These are phyloP conservation scores for Lepilemur septentrionalis DNA, from an alignment of 2,797 vertebrate species.

Conservation along the genomic window DNA sequence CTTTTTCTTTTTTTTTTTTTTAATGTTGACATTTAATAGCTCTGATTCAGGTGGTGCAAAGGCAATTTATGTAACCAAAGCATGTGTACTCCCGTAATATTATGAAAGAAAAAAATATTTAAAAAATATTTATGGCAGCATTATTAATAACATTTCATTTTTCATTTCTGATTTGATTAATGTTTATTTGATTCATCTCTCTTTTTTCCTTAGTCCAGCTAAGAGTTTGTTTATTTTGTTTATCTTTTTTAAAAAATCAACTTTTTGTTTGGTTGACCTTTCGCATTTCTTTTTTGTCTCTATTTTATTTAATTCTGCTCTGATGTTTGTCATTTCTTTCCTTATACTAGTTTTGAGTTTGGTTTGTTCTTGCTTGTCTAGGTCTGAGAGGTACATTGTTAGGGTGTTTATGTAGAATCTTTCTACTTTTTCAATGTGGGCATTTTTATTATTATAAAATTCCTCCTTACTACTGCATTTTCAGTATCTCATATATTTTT, in stretches of 20 bases:
- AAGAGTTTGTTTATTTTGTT: neutral
- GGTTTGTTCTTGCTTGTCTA: neutral
- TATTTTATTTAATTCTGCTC: neutral
- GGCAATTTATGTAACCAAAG: too few species aligned
- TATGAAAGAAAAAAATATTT: too few species aligned
- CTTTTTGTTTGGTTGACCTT: neutral
- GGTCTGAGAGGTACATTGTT: neutral
- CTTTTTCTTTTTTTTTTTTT: neutral
- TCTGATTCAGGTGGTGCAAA: too few species aligned
- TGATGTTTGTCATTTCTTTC: neutral
- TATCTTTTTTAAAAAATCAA: neutral
- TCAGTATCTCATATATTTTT: neutral
- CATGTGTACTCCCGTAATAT: too few species aligned
- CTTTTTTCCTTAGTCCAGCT: neutral
- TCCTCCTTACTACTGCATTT: neutral
- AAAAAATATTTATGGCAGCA: too few species aligned
- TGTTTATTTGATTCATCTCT: neutral
- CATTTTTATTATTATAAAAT: neutral
- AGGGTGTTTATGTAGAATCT: neutral
- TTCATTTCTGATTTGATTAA: neutral
- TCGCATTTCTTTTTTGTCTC: neutral
- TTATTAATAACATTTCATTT: neutral
- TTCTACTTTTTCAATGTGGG: neutral
- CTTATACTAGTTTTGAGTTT: neutral
- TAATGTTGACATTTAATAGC: too few species aligned